Evolutionary conservation across 2,888 invertebrate species (phyloP), one percentile per base, ranked within the genome.

Genomic region (Syrista parreyssii): DNA sequence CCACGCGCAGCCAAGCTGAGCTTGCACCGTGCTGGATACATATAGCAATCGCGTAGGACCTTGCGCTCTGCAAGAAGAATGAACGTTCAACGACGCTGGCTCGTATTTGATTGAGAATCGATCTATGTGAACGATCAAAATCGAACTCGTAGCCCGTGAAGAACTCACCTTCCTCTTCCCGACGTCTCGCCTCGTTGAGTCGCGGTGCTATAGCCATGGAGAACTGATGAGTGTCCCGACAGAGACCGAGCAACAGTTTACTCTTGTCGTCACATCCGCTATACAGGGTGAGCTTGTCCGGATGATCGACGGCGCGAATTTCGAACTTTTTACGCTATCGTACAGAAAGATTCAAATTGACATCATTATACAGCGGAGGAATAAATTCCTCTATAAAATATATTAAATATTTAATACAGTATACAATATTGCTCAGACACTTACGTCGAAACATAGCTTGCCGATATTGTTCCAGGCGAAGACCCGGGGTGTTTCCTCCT

Each of bases 381-480:
- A 9, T 40, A 40, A 40, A 15, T 15, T 15, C 1, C 15, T 31
- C 9, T 31, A 11, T 72, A 23, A 72, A 12, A 31, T 72, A 33
- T 31, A 3, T 72, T 72, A n/a, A 11, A 72, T 11, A 11, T 33
- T 32, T 11, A 72, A 31, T 3, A 9, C 15, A 11, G 31, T 12
- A 31, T 4, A 23, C 4, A 23, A 72, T 55, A 55, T 9, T 23
- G 15, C 40, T 9, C 2, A 23, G 40, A 68, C 75, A 90, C 92
- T 93, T 89, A 94, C 94, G 92, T 99, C 98, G 92, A 98, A 99
- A 91, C 97, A 97, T 31, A 99, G 93, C 92, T 98, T 98, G 82
- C 97, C 97, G 82, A 99, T 99, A 86, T 97, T 97, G 87, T 97
- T 97, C 99, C 99, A 99, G 79, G 97, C 95, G 89, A 98, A 98